Conservation (phyloP, 2,113 vertebrate genomes). For the Oxyura jamaicensis region DNA sequence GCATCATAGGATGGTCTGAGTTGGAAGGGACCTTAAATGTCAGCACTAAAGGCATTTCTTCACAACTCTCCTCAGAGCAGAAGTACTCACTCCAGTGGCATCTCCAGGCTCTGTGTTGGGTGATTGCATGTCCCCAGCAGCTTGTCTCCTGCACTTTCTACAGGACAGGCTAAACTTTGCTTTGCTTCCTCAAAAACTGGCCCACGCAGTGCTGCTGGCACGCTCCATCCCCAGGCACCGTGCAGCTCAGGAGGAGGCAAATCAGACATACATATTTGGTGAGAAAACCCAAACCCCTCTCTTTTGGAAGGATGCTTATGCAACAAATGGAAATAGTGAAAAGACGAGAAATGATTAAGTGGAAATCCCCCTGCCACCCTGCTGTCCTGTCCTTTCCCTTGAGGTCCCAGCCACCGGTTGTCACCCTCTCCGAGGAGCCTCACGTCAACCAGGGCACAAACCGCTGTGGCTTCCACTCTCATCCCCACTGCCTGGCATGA, state of each 20-base stretch:
- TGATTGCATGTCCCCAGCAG: background rate
- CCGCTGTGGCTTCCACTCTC: too few species aligned
- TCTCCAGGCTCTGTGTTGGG: background rate
- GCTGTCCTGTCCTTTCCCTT: background rate
- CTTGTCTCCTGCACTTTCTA: background rate
- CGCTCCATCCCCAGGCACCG: background rate
- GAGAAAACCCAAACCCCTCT: background rate
- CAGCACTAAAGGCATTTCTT: background rate
- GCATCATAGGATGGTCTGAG: background rate
- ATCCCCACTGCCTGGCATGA: background rate
- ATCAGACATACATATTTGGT: background rate
- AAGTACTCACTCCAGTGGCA: background rate
- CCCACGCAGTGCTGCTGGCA: background rate
- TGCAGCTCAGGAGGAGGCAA: background rate
- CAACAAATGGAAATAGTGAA: background rate
- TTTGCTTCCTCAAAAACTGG: background rate
- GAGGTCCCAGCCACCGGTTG: background rate
- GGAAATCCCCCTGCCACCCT: background rate
- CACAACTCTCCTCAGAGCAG: fast-evolving
- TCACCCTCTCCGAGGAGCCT: background rate
- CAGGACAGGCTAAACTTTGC: background rate
- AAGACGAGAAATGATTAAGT: background rate
- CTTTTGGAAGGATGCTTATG: background rate
- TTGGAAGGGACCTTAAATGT: background rate
- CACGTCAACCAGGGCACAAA: background rate